A percentile compares a stretch with the other conserved stretches of the same genome.
These are phyloP conservation scores for Leucophenga maculata DNA, from an alignment of 2,888 invertebrate genomes.

Conservation along the genomic window DNA sequence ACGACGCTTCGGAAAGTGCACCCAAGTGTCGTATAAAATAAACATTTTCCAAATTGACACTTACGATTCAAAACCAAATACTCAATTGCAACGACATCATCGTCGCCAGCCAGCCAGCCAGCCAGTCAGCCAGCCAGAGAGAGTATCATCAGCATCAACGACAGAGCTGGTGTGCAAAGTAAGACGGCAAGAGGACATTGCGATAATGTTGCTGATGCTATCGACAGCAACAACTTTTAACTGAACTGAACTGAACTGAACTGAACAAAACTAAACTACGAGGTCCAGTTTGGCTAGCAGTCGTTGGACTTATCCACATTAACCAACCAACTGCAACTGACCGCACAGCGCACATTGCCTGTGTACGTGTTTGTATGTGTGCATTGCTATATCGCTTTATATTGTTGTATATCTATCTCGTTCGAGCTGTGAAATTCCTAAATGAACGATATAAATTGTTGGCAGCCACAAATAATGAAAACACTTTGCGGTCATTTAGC, in stretches of 20 bases:
- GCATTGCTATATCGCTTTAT: not conserved
- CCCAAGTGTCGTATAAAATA: constrained; percentile 62
- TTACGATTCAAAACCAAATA: constrained; percentile 59
- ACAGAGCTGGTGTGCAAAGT: too few species aligned
- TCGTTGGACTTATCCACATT: too few species aligned
- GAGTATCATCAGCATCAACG: too few species aligned
- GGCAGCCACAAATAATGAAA: constrained; percentile 65
- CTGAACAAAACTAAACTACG: too few species aligned
- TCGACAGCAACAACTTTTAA: too few species aligned
- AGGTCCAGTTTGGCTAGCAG: not conserved
- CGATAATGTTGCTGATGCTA: too few species aligned
- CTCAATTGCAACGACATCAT: constrained; percentile 43
- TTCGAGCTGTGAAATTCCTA: constrained; percentile 57
- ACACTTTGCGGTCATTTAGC: constrained; percentile 56
- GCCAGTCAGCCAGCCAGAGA: too few species aligned
- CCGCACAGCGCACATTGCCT: not conserved
- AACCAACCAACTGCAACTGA: too few species aligned
- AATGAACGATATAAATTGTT: constrained; percentile 69
- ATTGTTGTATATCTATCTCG: not conserved
- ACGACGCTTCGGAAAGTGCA: constrained; percentile 36
- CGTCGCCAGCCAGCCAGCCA: not conserved
- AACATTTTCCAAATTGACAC: constrained; percentile 67
- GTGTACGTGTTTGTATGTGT: too few species aligned
- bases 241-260: too few species aligned
- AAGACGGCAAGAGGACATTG: too few species aligned